phyloP scores from a whole-genome alignment of 2,888 invertebrate species.

The Notodonta ziczac region DNA sequence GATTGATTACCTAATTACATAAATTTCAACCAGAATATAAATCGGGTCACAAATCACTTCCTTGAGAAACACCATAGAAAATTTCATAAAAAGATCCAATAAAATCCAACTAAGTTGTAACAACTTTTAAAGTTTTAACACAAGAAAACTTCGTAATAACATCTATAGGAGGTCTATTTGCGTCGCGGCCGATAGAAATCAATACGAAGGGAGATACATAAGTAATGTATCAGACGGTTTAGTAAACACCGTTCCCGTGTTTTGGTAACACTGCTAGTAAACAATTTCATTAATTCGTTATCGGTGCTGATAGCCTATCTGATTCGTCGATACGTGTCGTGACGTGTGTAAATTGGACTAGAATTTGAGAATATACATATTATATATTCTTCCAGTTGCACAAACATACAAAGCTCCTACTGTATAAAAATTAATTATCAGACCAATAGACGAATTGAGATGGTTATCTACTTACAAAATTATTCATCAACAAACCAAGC shows the following conservation, averaged over 20 bases:
- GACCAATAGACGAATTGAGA: no score
- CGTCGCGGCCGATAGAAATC: not conserved
- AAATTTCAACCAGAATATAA: not conserved
- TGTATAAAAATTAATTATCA: no score
- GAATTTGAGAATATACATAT: not conserved
- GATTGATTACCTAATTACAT: no score
- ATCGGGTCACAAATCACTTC: not conserved
- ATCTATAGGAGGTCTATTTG: not conserved
- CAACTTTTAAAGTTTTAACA: not conserved
- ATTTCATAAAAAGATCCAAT: not conserved
- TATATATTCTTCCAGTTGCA: not conserved
- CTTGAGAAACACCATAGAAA: not conserved
- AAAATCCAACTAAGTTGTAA: not conserved
- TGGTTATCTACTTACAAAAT: no score
- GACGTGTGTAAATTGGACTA: not conserved
- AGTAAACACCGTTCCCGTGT: not conserved
- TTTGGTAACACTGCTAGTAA: constrained; percentile 5
- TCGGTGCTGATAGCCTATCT: not conserved
- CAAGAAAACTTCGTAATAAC: constrained; percentile 2
- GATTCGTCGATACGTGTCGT: not conserved
- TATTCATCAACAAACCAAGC: no score
- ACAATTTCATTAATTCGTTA: constrained; percentile 5
- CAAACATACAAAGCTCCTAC: not conserved
- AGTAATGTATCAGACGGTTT: not conserved
- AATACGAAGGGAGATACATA: constrained; percentile 1